Percentiles rank a stretch among this genome's conserved stretches.
Conservation (phyloP, 2,888 invertebrate genomes). For the Cabera pusaria region DNA sequence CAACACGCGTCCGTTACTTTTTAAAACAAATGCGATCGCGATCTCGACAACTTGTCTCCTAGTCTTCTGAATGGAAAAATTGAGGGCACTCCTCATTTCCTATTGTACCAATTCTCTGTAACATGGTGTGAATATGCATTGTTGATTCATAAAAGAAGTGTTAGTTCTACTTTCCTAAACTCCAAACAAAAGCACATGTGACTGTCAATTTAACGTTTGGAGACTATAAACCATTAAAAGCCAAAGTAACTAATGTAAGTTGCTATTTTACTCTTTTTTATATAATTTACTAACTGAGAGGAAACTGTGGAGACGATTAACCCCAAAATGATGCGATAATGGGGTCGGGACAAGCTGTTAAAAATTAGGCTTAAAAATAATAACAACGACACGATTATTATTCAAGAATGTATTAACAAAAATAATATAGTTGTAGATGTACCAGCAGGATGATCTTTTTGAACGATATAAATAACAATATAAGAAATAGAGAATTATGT, state of each 20-base stretch:
- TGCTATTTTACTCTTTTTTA: conserved; percentile 5
- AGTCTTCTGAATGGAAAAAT: conserved; percentile 74
- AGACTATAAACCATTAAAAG: conserved; percentile 26
- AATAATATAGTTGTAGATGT: no score
- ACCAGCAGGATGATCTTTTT: no score
- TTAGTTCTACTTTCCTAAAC: conserved; percentile 78
- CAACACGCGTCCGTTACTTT: conserved; percentile 68
- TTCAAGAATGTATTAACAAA: no score
- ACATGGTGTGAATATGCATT: conserved; percentile 76
- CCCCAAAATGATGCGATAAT: no score
- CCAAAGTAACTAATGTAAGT: conserved; percentile 31
- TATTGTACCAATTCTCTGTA: conserved; percentile 68
- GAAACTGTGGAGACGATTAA: no score
- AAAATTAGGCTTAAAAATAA: no score
- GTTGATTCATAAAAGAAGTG: conserved; percentile 69
- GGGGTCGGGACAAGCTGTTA: no score
- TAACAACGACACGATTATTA: no score
- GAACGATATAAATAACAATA: no score
- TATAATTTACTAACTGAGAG: conserved; percentile 8
- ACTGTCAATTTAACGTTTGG: conserved; percentile 39
- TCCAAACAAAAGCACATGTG: conserved; percentile 58
- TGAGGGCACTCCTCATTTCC: conserved; percentile 75
- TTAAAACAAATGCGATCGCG: conserved; percentile 68
- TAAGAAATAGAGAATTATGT: no score
- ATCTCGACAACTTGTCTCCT: conserved; percentile 74